A percentile compares a stretch with the other conserved stretches of the same genome.
phyloP scores from a whole-genome alignment of 2,797 vertebrate genomes.

The Artibeus lituratus region DNA sequence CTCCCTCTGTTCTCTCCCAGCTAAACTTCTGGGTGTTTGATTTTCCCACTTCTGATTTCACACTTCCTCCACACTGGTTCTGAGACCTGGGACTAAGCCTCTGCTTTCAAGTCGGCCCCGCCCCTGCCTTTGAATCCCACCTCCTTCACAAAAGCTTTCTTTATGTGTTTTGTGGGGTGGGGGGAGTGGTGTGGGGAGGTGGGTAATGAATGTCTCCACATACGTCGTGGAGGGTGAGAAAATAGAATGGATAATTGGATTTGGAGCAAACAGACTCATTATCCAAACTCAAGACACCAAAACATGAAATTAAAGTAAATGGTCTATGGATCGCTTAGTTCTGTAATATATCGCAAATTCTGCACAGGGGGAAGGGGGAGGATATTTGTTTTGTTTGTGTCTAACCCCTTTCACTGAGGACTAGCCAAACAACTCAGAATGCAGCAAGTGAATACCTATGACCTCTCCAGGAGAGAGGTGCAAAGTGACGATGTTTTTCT shows the following conservation, averaged over 20 bases:
- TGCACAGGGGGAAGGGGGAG: background rate
- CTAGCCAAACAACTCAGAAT: background rate
- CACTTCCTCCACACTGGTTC: background rate
- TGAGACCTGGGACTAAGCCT: constrained; percentile 25
- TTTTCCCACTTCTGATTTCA: constrained; percentile 44
- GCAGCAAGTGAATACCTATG: background rate
- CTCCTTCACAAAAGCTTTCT: constrained; percentile 55
- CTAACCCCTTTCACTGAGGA: background rate
- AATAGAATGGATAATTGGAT: constrained; percentile 68
- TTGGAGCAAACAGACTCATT: constrained; percentile 60
- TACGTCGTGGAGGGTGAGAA: constrained; percentile 26
- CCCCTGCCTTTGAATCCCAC: background rate
- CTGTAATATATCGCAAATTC: constrained; percentile 22
- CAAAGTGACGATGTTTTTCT: background rate
- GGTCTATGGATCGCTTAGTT: background rate
- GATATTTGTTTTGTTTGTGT: background rate
- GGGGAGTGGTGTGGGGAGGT: constrained; percentile 22
- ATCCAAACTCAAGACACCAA: constrained; percentile 49
- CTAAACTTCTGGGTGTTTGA: constrained; percentile 33
- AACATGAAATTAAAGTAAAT: constrained; percentile 61
- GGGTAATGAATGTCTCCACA: constrained; percentile 48
- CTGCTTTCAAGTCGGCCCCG: constrained; percentile 18
- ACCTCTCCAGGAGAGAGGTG: background rate
- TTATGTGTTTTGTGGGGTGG: constrained; percentile 21
- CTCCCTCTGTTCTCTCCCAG: constrained; percentile 14